These are phyloP conservation scores for Rhynchomys soricoides DNA, from an alignment of 2,113 vertebrate species.

Conservation along the genomic window DNA sequence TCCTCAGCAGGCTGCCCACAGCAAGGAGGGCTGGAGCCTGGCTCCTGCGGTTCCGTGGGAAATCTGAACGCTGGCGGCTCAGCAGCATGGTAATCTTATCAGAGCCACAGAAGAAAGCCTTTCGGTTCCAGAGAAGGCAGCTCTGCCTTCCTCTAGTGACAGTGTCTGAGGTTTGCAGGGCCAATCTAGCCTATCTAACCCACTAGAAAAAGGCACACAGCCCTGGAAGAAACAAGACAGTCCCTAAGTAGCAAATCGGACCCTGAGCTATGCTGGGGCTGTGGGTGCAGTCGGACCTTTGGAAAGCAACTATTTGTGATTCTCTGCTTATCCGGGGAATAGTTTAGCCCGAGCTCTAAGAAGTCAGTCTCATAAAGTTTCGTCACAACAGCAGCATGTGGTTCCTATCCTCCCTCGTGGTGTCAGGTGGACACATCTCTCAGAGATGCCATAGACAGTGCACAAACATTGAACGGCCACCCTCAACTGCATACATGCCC, in stretches of 20 bases:
- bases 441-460: background rate
- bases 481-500: rapidly evolving
- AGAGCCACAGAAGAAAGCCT: conserved; percentile 50
- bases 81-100: conserved; percentile 67
- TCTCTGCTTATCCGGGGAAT: background rate
- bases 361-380: background rate
- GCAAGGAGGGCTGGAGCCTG: background rate
- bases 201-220: background rate
- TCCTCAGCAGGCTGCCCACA: background rate
- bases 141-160: conserved; percentile 38
- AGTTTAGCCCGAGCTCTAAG: background rate
- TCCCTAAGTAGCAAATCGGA: background rate
- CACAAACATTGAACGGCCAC: rapidly evolving
- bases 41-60: conserved; percentile 50
- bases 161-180: background rate
- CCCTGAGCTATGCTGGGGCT: rapidly evolving
- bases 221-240: background rate
- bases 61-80: conserved; percentile 45
- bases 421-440: background rate
- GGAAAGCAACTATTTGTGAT: background rate
- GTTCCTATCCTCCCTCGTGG: background rate
- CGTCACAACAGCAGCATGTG: background rate
- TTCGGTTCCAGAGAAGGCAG: conserved; percentile 53
- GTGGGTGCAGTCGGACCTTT: background rate
- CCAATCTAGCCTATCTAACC: background rate